These are phyloP conservation scores for Loxodonta africana DNA, from an alignment of 2,113 vertebrate genomes.

Conservation along the genomic window DNA sequence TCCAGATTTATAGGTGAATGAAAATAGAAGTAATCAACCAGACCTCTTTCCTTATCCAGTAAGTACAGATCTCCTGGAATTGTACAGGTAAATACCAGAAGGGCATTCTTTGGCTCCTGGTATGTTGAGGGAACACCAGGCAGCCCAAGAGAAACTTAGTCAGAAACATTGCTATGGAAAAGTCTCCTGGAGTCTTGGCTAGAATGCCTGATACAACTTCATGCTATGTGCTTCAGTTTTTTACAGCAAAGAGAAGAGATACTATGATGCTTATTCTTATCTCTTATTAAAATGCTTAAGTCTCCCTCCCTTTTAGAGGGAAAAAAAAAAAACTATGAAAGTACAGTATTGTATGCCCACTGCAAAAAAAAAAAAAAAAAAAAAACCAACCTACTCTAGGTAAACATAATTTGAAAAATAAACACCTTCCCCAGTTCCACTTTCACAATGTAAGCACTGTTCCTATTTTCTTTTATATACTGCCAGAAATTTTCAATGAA, in stretches of 20 bases:
- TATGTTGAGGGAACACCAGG: neutral
- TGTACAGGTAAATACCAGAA: neutral
- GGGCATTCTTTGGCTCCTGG: neutral
- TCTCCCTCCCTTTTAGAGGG: neutral
- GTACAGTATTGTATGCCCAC: neutral
- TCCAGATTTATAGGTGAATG: slow-evolving; percentile 18
- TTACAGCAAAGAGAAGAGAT: neutral
- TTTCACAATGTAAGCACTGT: neutral
- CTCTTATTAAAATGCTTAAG: neutral
- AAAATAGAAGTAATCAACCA: neutral
- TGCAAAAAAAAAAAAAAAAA: neutral
- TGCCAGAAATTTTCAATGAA: neutral
- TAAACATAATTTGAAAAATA: neutral
- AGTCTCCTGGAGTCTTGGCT: neutral
- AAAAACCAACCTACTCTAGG: neutral
- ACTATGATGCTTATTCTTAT: neutral
- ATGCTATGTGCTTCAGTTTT: neutral
- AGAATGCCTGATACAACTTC: fast-evolving
- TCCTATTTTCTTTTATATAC: neutral
- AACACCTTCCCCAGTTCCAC: neutral
- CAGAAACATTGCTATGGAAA: neutral
- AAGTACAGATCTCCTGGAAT: neutral
- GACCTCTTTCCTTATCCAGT: neutral
- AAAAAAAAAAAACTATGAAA: neutral
- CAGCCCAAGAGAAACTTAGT: neutral